phyloP scores from a whole-genome alignment of 2,113 vertebrate species.

The Hyla sarda region DNA sequence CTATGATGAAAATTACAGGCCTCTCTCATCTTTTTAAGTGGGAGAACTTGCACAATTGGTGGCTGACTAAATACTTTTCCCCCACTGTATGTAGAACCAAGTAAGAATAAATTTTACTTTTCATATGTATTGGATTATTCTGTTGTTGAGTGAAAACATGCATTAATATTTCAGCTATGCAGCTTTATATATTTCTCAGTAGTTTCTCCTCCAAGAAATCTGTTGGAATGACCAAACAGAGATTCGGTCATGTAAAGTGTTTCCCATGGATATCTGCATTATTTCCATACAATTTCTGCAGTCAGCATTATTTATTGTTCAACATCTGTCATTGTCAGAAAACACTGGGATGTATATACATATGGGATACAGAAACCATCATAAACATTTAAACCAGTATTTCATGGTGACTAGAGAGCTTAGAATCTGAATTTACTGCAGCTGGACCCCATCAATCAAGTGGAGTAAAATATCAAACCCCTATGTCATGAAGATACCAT shows the following conservation, averaged over 20 bases:
- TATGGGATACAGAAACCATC: constrained; percentile 22
- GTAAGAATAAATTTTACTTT: too few species aligned
- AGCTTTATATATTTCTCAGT: background rate
- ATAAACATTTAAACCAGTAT: constrained; percentile 38
- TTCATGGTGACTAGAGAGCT: constrained; percentile 19
- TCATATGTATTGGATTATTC: too few species aligned
- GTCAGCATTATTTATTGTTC: constrained; percentile 14
- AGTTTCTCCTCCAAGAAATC: background rate
- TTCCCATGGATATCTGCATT: constrained; percentile 2
- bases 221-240: background rate
- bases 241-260: background rate
- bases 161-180: background rate
- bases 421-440: constrained; percentile 28
- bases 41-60: too few species aligned
- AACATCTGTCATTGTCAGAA: constrained; percentile 41
- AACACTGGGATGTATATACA: constrained; percentile 6
- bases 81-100: too few species aligned
- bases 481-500: constrained; percentile 16
- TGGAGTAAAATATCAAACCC: background rate
- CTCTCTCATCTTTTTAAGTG: too few species aligned
- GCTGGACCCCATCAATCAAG: constrained; percentile 46
- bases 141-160: background rate
- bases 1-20: too few species aligned
- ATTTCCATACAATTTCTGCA: background rate
- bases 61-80: too few species aligned